Conservation (phyloP, 2,113 vertebrate species). For the Mesembrinibis cayennensis region DNA sequence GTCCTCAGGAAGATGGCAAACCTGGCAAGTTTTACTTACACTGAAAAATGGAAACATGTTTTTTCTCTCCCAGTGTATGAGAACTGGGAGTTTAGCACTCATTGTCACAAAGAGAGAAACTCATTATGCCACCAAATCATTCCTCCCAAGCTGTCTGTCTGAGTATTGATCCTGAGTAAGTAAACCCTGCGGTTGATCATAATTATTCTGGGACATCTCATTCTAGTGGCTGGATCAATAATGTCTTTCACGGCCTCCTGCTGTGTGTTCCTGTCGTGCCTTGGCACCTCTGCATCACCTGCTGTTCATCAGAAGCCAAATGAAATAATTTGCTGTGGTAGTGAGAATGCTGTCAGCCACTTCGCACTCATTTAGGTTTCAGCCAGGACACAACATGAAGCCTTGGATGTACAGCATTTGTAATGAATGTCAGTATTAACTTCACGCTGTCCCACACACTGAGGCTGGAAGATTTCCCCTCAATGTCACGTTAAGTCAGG, state of each 20-base stretch:
- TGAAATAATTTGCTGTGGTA: not conserved
- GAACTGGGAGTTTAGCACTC: not conserved
- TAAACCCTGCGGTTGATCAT: not conserved
- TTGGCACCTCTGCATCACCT: not conserved
- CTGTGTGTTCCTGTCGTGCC: not conserved
- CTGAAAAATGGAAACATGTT: not conserved
- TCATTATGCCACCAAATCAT: not conserved
- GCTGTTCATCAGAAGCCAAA: not conserved
- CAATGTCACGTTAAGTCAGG: not conserved
- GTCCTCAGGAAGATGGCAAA: not conserved
- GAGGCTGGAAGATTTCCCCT: not conserved
- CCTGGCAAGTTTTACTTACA: not conserved
- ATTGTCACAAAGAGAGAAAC: not conserved
- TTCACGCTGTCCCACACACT: not conserved
- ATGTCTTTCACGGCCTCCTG: not conserved
- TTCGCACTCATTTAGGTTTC: constrained; percentile 28
- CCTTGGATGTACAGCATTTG: not conserved
- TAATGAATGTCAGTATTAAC: not conserved
- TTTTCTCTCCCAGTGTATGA: not conserved
- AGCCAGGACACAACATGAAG: not conserved
- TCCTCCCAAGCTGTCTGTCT: not conserved
- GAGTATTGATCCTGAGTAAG: constrained; percentile 13
- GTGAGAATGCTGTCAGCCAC: not conserved
- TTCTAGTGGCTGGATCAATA: not conserved
- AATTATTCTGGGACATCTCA: not conserved